Evolutionary conservation across 2,888 invertebrate species (phyloP).

Genomic region (Oxyteleia sp.): DNA sequence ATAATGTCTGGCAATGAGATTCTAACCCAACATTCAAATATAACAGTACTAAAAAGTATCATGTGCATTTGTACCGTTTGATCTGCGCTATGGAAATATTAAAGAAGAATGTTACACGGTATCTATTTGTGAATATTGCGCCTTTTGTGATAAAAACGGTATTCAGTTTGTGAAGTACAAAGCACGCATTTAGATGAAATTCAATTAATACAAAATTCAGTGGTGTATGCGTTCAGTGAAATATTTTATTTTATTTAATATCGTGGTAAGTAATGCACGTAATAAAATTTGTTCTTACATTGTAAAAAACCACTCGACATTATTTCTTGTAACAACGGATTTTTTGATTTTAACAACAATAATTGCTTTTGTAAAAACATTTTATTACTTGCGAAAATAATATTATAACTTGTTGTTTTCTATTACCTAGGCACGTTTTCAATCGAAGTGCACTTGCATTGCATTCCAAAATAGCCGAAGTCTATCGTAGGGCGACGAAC

Average conservation of each 20-base stretch:
- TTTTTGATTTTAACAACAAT: no score
- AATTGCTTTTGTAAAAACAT: slow-evolving; percentile 15
- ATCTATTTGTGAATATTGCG: background rate
- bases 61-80: slow-evolving; percentile 35
- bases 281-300: no score
- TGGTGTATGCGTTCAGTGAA: no score
- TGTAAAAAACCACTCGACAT: no score
- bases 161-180: no score
- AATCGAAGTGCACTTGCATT: slow-evolving; percentile 62
- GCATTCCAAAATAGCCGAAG: slow-evolving; percentile 63
- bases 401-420: slow-evolving; percentile 45
- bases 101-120: background rate
- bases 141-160: no score
- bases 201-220: no score
- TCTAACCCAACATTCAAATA: slow-evolving; percentile 29
- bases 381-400: slow-evolving; percentile 34
- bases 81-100: slow-evolving; percentile 10
- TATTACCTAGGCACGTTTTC: slow-evolving; percentile 67
- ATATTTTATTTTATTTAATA: no score
- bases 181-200: no score
- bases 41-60: slow-evolving; percentile 47
- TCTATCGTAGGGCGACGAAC: slow-evolving; percentile 65
- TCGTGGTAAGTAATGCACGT: no score
- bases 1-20: slow-evolving; percentile 7
- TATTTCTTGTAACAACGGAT: no score